Conservation (phyloP, 2,113 vertebrate species). For the Thomomys bottae region DNA sequence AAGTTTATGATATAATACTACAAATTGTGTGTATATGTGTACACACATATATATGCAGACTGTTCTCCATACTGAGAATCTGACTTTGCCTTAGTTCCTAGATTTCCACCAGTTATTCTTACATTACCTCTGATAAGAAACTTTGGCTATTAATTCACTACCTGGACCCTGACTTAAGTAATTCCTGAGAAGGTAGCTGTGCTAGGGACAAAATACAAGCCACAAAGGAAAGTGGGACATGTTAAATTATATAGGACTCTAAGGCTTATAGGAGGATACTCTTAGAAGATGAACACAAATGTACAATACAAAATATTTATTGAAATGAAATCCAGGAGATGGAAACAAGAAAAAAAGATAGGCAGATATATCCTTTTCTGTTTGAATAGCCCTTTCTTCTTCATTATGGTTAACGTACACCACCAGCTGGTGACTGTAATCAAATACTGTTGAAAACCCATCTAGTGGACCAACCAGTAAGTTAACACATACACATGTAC, state of each 20-base stretch:
- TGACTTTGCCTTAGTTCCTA: background rate
- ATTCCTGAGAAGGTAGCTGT: background rate
- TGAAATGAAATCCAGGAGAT: too few species aligned
- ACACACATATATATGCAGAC: background rate
- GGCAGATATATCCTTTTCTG: too few species aligned
- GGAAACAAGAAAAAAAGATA: too few species aligned
- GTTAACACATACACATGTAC: background rate
- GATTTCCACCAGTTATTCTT: background rate
- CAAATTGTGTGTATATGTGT: background rate
- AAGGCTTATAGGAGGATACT: too few species aligned
- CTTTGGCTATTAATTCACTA: background rate
- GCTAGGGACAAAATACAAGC: background rate
- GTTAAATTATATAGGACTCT: too few species aligned
- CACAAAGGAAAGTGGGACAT: background rate
- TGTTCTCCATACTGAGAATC: background rate
- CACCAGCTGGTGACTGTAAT: background rate
- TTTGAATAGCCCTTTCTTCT: background rate
- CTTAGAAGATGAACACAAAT: too few species aligned
- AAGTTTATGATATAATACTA: conserved; percentile 18
- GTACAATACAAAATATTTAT: too few species aligned
- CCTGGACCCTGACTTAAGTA: background rate
- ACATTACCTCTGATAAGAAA: background rate
- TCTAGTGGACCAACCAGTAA: background rate
- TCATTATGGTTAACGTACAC: background rate
- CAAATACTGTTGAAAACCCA: conserved; percentile 7